These are phyloP conservation scores for Trissoscelio sp. DNA, from an alignment of 2,888 invertebrate species.

Conservation along the genomic window DNA sequence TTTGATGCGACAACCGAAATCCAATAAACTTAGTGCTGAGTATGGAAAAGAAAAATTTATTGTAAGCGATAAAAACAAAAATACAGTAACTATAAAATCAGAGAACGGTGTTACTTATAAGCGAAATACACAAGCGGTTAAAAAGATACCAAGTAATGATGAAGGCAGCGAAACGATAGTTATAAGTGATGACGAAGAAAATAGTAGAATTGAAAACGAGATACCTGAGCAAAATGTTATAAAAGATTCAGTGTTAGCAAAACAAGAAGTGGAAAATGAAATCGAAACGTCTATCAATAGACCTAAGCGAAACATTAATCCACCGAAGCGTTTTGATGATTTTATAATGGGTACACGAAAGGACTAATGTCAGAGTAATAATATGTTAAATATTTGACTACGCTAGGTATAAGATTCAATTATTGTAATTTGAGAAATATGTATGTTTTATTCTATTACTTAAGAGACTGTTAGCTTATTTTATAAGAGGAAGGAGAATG, in stretches of 20 bases:
- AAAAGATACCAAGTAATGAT: not conserved
- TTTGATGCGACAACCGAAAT: conserved; percentile 36
- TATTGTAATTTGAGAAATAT: too few relatives aligned
- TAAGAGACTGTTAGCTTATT: not conserved
- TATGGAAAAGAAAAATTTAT: conserved; percentile 23
- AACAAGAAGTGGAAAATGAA: not conserved
- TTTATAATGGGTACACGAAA: too few relatives aligned
- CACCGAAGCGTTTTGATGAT: conserved; percentile 3
- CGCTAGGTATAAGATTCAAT: too few relatives aligned
- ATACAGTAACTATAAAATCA: conserved; percentile 33
- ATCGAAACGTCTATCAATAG: not conserved
- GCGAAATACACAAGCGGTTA: conserved; percentile 23
- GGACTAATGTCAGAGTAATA: too few relatives aligned
- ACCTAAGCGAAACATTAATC: conserved; percentile 1
- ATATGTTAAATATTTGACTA: too few relatives aligned
- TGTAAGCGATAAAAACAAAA: conserved; percentile 33
- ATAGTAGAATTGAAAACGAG: not conserved
- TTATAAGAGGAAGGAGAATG: conserved; percentile 18
- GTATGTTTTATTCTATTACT: too few relatives aligned
- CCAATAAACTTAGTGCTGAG: conserved; percentile 34
- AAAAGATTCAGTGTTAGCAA: not conserved
- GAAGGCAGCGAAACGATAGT: not conserved
- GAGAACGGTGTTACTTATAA: conserved; percentile 31
- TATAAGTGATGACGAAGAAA: conserved; percentile 13
- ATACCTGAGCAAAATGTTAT: not conserved